Conservation (phyloP, 2,797 vertebrate species). For the Denticeps clupeoides region DNA sequence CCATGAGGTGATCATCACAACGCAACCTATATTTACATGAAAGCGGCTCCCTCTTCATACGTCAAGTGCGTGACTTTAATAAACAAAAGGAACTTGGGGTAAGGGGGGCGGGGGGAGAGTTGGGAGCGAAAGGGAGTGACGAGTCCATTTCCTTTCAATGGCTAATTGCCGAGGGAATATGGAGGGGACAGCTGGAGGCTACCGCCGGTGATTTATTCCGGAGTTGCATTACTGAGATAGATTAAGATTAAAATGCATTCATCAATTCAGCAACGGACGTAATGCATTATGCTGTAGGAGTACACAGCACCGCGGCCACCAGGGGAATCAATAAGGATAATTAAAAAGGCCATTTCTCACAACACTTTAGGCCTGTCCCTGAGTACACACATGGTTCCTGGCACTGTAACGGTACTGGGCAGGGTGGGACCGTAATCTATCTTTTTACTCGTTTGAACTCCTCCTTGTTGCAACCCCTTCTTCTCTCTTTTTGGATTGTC, state of each 20-base stretch:
- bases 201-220: slow-evolving; percentile 50
- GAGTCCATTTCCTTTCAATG: slow-evolving; percentile 20
- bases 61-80: not conserved
- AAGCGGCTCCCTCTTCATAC: not conserved
- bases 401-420: no score
- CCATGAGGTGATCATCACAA: not conserved
- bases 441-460: no score
- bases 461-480: no score
- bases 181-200: slow-evolving; percentile 33
- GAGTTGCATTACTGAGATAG: slow-evolving; percentile 59
- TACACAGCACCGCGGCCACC: slow-evolving; percentile 51
- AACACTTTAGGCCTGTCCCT: slow-evolving; percentile 33
- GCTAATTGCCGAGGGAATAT: slow-evolving; percentile 25
- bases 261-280: slow-evolving; percentile 55
- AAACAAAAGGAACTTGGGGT: not conserved
- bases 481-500: no score
- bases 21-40: not conserved
- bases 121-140: slow-evolving; percentile 13
- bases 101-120: no score
- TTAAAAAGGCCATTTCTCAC: slow-evolving; percentile 58
- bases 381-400: slow-evolving; percentile 25
- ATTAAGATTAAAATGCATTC: slow-evolving; percentile 64
- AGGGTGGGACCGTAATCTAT: no score
- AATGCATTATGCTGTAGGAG: slow-evolving; percentile 56
- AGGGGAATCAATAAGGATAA: slow-evolving; percentile 61